Evolutionary conservation across 2,888 invertebrate genomes (phyloP).

Genomic region (Stenchaetothrips biformis): DNA sequence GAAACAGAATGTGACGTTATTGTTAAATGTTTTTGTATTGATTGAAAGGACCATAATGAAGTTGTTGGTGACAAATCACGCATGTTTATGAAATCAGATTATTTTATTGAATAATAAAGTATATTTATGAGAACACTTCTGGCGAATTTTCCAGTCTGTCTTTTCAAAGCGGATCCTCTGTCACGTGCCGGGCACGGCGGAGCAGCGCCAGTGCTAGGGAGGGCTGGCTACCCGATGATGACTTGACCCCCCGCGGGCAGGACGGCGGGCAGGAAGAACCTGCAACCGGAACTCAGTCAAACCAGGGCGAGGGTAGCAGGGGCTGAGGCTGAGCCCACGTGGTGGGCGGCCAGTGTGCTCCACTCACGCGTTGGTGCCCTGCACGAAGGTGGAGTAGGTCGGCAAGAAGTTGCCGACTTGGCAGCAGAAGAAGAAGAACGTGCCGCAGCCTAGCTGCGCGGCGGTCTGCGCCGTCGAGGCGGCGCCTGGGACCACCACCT

Average conservation of each 20-base stretch:
- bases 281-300: neutral
- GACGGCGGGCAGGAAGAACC: neutral
- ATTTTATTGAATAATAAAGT: slow-evolving; percentile 24
- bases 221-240: neutral
- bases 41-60: neutral
- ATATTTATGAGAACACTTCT: slow-evolving; percentile 23
- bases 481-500: neutral
- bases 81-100: slow-evolving; percentile 9
- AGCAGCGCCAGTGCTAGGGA: neutral
- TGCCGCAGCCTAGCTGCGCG: neutral
- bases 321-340: no score
- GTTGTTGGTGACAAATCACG: neutral
- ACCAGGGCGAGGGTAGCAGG: no score
- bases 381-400: neutral
- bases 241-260: neutral
- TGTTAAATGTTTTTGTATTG: slow-evolving; percentile 6
- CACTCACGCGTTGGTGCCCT: slow-evolving; percentile 2
- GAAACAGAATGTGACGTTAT: neutral
- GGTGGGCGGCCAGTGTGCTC: neutral
- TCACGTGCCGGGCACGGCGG: no score
- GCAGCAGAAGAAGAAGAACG: neutral
- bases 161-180: neutral
- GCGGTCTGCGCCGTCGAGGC: neutral
- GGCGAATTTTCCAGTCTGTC: neutral
- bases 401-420: neutral